These are phyloP conservation scores for Actias luna DNA, from an alignment of 2,888 invertebrate genomes.

Conservation along the genomic window DNA sequence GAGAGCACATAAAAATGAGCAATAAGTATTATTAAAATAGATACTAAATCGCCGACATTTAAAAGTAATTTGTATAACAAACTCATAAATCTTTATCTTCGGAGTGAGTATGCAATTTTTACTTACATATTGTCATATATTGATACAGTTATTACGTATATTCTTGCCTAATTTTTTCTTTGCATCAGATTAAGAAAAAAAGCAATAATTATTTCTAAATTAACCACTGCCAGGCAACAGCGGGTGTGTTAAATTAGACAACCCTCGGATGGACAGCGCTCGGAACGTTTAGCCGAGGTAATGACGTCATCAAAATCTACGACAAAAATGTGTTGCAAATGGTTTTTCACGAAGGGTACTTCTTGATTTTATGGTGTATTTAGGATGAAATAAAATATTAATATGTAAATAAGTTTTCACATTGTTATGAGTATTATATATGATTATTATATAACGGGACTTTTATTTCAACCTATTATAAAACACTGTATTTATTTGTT, in stretches of 20 bases:
- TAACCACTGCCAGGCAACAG: slow-evolving; percentile 62
- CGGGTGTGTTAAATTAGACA: slow-evolving; percentile 75
- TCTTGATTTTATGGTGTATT: slow-evolving; percentile 20
- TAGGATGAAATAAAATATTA: neutral
- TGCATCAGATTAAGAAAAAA: slow-evolving; percentile 39
- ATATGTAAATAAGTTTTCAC: neutral
- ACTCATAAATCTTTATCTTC: neutral
- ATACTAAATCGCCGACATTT: too few relatives aligned
- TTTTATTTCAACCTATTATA: too few relatives aligned
- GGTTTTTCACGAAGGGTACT: slow-evolving; percentile 27
- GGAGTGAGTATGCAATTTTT: neutral
- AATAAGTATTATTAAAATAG: too few relatives aligned
- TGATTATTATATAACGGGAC: too few relatives aligned
- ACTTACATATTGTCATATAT: too few relatives aligned
- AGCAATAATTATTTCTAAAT: slow-evolving; percentile 76
- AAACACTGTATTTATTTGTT: too few relatives aligned
- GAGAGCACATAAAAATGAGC: too few relatives aligned
- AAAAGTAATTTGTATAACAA: too few relatives aligned
- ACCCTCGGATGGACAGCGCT: slow-evolving; percentile 61
- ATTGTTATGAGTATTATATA: too few relatives aligned
- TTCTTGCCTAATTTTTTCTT: slow-evolving; percentile 40
- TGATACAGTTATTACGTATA: slow-evolving; percentile 18
- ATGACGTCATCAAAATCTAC: slow-evolving; percentile 69
- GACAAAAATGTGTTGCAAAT: slow-evolving; percentile 74
- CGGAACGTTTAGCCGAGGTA: slow-evolving; percentile 61